Evolutionary conservation across 2,888 invertebrate species (phyloP), one percentile per base, ranked within the genome.

Genomic region (Beris morrisii): DNA sequence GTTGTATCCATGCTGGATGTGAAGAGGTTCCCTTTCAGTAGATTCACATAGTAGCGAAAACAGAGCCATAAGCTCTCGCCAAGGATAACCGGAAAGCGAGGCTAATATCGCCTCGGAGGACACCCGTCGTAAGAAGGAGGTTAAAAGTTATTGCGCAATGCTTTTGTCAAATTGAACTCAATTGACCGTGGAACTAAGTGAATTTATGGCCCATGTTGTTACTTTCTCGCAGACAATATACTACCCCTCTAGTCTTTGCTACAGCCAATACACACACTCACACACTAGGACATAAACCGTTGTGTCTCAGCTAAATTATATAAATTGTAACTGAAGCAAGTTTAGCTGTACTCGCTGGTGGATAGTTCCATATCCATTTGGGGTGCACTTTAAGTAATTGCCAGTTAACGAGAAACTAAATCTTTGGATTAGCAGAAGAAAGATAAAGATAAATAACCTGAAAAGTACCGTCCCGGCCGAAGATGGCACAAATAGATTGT

Each of bases 111-210:
- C 38, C 38, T 9, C 38, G 38, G 9, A 38, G 38, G 38, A 38
- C 38, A 38, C 38, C 38, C 38, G 9, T 38, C 38, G 38, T 38
- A 38, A 38, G 30, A 32, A 30, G 59, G 43, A 59, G 54, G 59
- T 66, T 61, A 66, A 61, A 53, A 66, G 55, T 55, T 66, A 66
- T 66, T 54, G 59, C 66, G 28, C 59, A 43, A 52, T 65, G 30
- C 53, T 65, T 66, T 66, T 66, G 66, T 66, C 66, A 59, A 66
- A 66, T 66, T 66, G 61, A 66, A 66, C 66, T 66, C 66, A 66
- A 66, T 66, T 66, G 63, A 53, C 66, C 56, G 56, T 63, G 56
- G 56, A 66, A 46, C 46, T 56, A 61, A 48, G 66, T 63, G 56
- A 66, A 66, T 66, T 63, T 66, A 66, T 66, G 46, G 50, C 61